Evolutionary conservation across 2,888 invertebrate species (phyloP), one percentile per base, ranked within the genome.

Genomic region (Acleris cristana): DNA sequence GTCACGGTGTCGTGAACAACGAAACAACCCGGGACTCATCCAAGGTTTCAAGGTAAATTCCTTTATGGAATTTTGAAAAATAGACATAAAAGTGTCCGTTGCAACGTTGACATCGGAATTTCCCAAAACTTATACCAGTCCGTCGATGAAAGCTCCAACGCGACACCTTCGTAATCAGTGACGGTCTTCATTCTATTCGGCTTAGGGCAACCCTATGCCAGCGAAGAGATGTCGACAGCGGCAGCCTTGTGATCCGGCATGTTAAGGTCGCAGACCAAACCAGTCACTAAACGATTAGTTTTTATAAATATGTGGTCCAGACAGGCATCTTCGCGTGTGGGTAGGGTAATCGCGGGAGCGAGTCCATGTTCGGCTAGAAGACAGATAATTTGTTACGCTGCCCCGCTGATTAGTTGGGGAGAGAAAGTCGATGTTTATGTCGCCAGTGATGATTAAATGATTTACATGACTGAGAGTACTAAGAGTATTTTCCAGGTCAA

Each of bases 21-120:
- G 55, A 8, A 55, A 34, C 0, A 55, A 40, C 8, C 40, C 55
- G 6, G 34, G 19, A 14, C 19, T 40, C 40, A 55, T 34, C 55
- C 55, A 55, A 3, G 55, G 55, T 55, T 40, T 55, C 48, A 48
- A n/a, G n/a, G 48, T 48, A n/a, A 48, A 48, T 40, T 40, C 44
- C 12, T 34, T 5, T 12, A 55, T 19, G 19, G 19, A 19, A 12
- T 40, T 55, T 2, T 34, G 14, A 18, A 55, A 19, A 1, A 19
- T 55, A 12, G 40, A 44, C 40, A 55, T 55, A 40, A 55, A 55
- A 19, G 10, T 21, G 18, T 55, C 34, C 5, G 55, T 19, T 1
- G 55, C 55, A 2, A 12, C 6, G n/a, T 55, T 55, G 3, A 55
- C 55, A 2, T 55, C 55, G 18, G 55, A 5, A 40, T 1, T n/a